Evolutionary conservation across 2,888 invertebrate species (phyloP).

Genomic region (Spisula subtruncata): DNA sequence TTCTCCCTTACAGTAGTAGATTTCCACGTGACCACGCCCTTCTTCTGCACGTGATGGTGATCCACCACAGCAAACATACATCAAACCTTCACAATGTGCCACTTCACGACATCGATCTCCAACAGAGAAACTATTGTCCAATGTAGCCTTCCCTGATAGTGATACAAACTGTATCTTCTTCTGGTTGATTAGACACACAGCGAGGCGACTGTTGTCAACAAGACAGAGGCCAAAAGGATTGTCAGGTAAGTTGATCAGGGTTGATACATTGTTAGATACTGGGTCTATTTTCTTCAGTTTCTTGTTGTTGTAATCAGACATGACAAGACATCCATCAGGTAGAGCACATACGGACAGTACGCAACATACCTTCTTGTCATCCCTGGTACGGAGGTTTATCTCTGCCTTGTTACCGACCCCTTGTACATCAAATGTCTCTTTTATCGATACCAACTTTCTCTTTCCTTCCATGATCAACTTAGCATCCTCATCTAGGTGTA

Average conservation of each 20-base stretch:
- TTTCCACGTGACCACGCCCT: conserved; percentile 23
- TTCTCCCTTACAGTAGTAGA: neutral
- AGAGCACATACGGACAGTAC: neutral
- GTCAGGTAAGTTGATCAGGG: conserved; percentile 3
- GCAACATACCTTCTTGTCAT: neutral
- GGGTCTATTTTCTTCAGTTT: conserved; percentile 24
- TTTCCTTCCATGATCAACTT: neutral
- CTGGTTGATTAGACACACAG: neutral
- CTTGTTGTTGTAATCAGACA: neutral
- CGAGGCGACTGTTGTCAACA: neutral
- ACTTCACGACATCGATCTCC: conserved; percentile 22
- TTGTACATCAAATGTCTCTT: neutral
- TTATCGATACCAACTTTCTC: neutral
- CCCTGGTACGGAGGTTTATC: neutral
- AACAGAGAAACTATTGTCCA: neutral
- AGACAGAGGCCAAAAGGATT: neutral
- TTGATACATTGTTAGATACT: neutral
- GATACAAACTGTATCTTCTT: conserved; percentile 19
- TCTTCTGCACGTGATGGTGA: neutral
- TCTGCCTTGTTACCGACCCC: neutral
- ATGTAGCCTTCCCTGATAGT: neutral
- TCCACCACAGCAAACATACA: conserved; percentile 32
- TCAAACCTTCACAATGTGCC: neutral
- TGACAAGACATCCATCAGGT: neutral
- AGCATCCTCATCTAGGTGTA: neutral